Percentiles rank a stretch among this genome's conserved stretches.
phyloP scores from a whole-genome alignment of 2,888 invertebrate genomes.

The Machimus atricapillus region DNA sequence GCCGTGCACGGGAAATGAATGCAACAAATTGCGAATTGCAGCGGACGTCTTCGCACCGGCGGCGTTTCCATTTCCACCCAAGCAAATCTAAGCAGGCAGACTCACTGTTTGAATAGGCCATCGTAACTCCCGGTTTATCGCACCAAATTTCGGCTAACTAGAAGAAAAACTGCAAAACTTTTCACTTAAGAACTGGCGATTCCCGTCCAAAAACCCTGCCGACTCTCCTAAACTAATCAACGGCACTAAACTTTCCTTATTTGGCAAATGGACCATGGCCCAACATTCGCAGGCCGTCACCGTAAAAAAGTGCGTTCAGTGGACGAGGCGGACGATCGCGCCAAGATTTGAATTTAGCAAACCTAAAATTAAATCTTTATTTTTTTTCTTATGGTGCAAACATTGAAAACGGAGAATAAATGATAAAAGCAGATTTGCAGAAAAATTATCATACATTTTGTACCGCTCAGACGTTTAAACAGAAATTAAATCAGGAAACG shows the following conservation, averaged over 20 bases:
- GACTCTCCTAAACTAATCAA: conserved; percentile 32
- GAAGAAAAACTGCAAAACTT: background rate
- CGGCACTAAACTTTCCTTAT: conserved; percentile 45
- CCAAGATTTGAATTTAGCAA: background rate
- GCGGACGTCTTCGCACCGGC: conserved; percentile 29
- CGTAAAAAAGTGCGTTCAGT: background rate
- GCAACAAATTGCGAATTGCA: background rate
- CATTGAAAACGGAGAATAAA: no score
- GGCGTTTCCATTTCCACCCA: conserved; percentile 13
- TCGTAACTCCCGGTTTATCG: background rate
- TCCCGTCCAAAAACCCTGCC: background rate
- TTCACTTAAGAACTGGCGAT: conserved; percentile 8
- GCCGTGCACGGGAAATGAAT: background rate
- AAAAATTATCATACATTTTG: no score
- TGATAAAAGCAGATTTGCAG: no score
- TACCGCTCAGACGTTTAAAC: no score
- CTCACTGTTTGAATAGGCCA: conserved; percentile 45
- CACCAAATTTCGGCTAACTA: background rate
- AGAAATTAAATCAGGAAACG: no score
- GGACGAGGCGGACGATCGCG: background rate
- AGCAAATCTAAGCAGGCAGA: conserved; percentile 12
- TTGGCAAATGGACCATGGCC: conserved; percentile 26
- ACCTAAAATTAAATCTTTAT: background rate
- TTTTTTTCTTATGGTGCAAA: no score
- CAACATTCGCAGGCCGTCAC: background rate